Base-by-base conservation (phyloP, 2,797 vertebrate species). In the Periparus ater region DNA sequence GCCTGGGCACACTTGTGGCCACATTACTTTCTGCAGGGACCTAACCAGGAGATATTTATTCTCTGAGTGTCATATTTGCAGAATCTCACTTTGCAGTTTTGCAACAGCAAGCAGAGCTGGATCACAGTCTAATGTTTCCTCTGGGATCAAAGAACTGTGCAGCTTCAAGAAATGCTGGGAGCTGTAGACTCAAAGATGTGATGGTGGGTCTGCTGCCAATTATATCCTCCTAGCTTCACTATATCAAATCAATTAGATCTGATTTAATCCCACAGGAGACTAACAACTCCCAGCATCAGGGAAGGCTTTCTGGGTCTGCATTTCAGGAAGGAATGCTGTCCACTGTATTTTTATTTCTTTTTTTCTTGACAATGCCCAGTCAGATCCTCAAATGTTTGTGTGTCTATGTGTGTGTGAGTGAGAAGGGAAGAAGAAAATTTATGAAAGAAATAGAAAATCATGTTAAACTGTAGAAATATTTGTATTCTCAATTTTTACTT, bases 141-240 rank as follows among this genome's bases (percentile, higher is more conserved):
- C 84, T 73, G 76, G 85, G 80, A 97, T 86, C 78, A 94, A 93
- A 90, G 85, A 93, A 78, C 32, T 61, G 40, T 58, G 42, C 85
- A 88, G 80, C 85, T 84, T 88, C 63, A 57, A 91, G 68, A 88
- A 95, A 79, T 58, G 70, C 89, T 86, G 66, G 79, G 71, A 90
- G 77, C 88, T 92, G 66, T 91, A 89, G 79, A 72, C 76, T 91
- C 73, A 51, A 61, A 86, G 53, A 54, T 91, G 32, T 27, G 65
- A n/a, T 86, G 60, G 48, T 50, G 29, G 75, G 47, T 74, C 44
- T 92, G 84, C 78, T 93, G 86, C 53, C 89, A 93, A 75, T 93
- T 93, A 70, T 29, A 76, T 90, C 16, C 36, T 91, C 15, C 83
- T 51, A 74, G 81, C 54, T 74, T 62, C 44, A 29, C 65, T 89